These are phyloP conservation scores for Epizoanthus rinbou DNA, from an alignment of 92 coral and sea anemone species.

Conservation along the genomic window DNA sequence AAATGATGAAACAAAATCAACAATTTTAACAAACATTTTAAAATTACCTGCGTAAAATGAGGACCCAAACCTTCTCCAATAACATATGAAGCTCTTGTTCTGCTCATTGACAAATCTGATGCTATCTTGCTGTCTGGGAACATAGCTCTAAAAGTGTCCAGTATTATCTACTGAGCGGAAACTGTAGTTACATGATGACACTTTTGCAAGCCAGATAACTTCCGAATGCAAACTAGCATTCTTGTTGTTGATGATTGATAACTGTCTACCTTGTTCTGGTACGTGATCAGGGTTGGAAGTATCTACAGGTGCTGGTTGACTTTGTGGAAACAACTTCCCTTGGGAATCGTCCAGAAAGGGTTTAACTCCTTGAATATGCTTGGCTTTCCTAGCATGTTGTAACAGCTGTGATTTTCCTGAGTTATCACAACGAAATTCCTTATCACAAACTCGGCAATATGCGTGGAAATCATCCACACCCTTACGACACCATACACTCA, in stretches of 20 bases:
- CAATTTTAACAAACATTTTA: too few species aligned
- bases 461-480: conserved; percentile 57
- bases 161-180: conserved; percentile 54
- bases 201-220: conserved; percentile 28
- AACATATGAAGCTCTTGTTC: conserved; percentile 60
- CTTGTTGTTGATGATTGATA: conserved; percentile 49
- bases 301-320: conserved; percentile 53
- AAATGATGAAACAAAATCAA: too few species aligned
- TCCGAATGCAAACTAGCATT: conserved; percentile 28
- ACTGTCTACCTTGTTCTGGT: conserved; percentile 45
- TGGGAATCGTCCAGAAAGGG: conserved; percentile 48
- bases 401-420: conserved; percentile 53
- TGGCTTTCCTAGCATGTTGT: conserved; percentile 53
- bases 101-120: conserved; percentile 56
- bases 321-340: conserved; percentile 51
- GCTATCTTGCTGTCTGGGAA: conserved; percentile 68
- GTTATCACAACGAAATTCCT: conserved; percentile 54
- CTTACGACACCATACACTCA: conserved; percentile 56
- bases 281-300: conserved; percentile 44
- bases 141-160: conserved; percentile 62
- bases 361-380: conserved; percentile 58
- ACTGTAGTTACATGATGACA: conserved; percentile 58
- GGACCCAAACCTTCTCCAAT: conserved; percentile 70
- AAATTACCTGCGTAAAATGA: conserved; percentile 47
- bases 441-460: conserved; percentile 53